Conservation (phyloP, 2,888 invertebrate species). For the Dyspetes luteomarginatus region DNA sequence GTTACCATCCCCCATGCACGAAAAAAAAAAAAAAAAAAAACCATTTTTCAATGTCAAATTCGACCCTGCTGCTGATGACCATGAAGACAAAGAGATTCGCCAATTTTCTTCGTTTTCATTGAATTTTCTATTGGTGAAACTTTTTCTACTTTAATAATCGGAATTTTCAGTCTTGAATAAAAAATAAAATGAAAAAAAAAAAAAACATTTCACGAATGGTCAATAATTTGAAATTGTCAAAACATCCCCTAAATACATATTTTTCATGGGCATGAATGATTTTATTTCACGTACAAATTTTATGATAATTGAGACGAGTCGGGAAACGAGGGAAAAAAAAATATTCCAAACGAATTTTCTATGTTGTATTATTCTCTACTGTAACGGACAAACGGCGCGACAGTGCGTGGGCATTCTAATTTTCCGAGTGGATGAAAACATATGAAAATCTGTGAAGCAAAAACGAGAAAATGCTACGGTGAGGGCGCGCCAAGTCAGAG, state of each 20-base stretch:
- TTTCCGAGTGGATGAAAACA: constrained; percentile 83
- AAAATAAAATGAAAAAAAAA: not conserved
- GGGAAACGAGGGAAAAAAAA: not conserved
- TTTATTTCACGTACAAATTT: not conserved
- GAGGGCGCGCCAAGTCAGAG: constrained; percentile 80
- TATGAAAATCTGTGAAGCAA: constrained; percentile 83
- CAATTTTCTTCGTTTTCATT: constrained; percentile 12
- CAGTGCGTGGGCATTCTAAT: constrained; percentile 77
- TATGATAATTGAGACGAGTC: not conserved
- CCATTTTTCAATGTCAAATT: constrained; percentile 56
- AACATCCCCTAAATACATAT: too few relatives aligned
- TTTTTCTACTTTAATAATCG: not conserved
- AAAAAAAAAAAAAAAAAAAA: too few relatives aligned
- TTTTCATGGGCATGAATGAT: too few relatives aligned
- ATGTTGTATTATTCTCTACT: constrained; percentile 10
- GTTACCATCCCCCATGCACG: constrained; percentile 26
- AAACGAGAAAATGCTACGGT: constrained; percentile 80
- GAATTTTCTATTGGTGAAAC: not conserved
- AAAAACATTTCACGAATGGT: too few relatives aligned
- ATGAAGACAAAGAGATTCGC: constrained; percentile 41
- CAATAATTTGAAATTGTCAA: too few relatives aligned
- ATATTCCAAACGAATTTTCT: constrained; percentile 6
- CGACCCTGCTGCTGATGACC: constrained; percentile 42
- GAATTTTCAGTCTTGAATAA: not conserved
- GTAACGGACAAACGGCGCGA: constrained; percentile 37